Evolutionary conservation across 2,888 invertebrate genomes (phyloP).

Genomic region (Sphaeridia pumilis): DNA sequence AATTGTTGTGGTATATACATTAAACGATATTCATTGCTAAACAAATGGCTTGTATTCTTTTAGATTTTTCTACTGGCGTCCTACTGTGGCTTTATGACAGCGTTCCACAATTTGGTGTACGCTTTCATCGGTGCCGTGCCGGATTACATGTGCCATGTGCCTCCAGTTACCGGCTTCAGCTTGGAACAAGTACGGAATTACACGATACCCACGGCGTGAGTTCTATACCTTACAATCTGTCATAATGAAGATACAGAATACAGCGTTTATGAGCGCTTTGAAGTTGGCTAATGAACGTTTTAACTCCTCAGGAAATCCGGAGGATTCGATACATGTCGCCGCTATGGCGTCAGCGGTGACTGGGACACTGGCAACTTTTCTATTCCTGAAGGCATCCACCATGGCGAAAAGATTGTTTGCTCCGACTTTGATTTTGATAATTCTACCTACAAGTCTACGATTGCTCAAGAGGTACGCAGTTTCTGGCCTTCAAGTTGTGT

Average conservation of each 20-base stretch:
- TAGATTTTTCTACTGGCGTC: slow-evolving; percentile 29
- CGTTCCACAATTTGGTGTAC: slow-evolving; percentile 29
- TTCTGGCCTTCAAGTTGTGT: too few relatives aligned
- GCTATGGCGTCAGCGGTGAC: slow-evolving; percentile 10
- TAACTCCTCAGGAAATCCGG: too few relatives aligned
- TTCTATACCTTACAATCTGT: too few relatives aligned
- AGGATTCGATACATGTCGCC: slow-evolving; percentile 14
- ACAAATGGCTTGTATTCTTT: too few relatives aligned
- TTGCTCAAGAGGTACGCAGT: slow-evolving; percentile 19
- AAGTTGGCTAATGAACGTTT: too few relatives aligned
- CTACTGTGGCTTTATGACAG: slow-evolving; percentile 29
- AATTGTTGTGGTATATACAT: too few relatives aligned
- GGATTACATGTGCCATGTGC: slow-evolving; percentile 21
- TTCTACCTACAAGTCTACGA: slow-evolving; percentile 30
- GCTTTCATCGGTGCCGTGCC: slow-evolving; percentile 30
- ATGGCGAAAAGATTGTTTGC: slow-evolving; percentile 7
- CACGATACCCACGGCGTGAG: slow-evolving; percentile 20
- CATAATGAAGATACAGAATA: too few relatives aligned
- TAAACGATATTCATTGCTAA: too few relatives aligned
- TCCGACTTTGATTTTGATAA: slow-evolving; percentile 24
- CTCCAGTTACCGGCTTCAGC: slow-evolving; percentile 12
- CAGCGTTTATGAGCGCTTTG: too few relatives aligned
- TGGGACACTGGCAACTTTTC: slow-evolving; percentile 13
- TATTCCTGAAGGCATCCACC: slow-evolving; percentile 1
- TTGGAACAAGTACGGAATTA: slow-evolving; percentile 18